Evolutionary conservation across 1,140 invertebrate genomes (phyloP).

Genomic region (Pseudomyrmex flavicornis): DNA sequence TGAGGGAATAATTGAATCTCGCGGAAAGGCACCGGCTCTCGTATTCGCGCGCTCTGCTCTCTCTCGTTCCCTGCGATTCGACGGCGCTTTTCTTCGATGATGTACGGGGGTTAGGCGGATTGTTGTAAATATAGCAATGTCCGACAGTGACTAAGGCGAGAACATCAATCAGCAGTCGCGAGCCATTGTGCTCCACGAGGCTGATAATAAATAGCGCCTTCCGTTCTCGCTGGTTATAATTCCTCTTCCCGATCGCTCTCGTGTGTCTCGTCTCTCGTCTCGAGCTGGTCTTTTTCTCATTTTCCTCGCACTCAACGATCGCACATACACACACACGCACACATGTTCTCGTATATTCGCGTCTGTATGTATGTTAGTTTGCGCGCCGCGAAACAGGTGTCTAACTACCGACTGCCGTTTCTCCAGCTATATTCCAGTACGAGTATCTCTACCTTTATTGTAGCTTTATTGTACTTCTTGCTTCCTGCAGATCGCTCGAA

Average conservation of each 20-base stretch:
- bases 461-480: conserved; percentile 60
- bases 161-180: conserved; percentile 66
- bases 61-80: not conserved
- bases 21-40: not conserved
- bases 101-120: conserved; percentile 51
- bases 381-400: conserved; percentile 61
- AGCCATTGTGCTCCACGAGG: conserved; percentile 63
- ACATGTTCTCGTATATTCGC: not conserved
- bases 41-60: not conserved
- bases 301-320: conserved; percentile 36
- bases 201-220: conserved; percentile 70
- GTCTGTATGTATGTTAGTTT: conserved; percentile 10
- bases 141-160: conserved; percentile 54
- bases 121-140: conserved; percentile 61
- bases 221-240: conserved; percentile 63
- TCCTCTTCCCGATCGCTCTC: conserved; percentile 62
- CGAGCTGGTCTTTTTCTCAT: conserved; percentile 32
- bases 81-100: conserved; percentile 56
- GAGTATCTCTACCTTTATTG: conserved; percentile 47
- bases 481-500: conserved; percentile 52
- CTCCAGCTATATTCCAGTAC: conserved; percentile 14
- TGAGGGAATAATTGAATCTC: conserved; percentile 34
- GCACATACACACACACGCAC: not conserved
- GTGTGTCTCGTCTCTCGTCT: conserved; percentile 23
- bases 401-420: conserved; percentile 45